phyloP scores from a whole-genome alignment of 92 coral and sea anemone genomes.

The Actinernus sp. region DNA sequence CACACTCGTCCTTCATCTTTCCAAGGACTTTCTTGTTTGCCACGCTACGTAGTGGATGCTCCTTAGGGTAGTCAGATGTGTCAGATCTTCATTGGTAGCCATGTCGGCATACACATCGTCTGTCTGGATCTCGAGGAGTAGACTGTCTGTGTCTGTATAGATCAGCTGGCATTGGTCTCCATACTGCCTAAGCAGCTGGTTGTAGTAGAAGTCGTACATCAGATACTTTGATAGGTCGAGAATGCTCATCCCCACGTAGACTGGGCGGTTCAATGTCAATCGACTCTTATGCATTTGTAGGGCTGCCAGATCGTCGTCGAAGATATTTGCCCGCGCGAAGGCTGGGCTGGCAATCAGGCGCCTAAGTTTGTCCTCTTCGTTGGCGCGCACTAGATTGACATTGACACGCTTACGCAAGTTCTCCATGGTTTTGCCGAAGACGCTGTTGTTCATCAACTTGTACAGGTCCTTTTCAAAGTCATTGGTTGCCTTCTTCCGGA shows the following conservation, averaged over 20 bases:
- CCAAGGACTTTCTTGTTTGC: conserved; percentile 48
- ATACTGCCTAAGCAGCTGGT: conserved; percentile 27
- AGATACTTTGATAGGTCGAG: conserved; percentile 55
- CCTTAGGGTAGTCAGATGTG: conserved; percentile 39
- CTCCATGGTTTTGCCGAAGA: conserved; percentile 26
- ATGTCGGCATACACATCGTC: conserved; percentile 50
- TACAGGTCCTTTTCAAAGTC: neutral
- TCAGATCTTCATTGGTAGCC: conserved; percentile 16
- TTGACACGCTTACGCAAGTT: conserved; percentile 40
- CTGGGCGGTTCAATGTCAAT: conserved; percentile 43
- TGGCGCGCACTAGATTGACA: conserved; percentile 27
- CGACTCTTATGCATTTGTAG: conserved; percentile 51
- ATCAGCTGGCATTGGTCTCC: neutral
- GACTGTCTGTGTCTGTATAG: neutral
- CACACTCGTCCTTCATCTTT: conserved; percentile 31
- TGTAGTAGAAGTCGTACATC: conserved; percentile 51
- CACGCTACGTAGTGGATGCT: conserved; percentile 7
- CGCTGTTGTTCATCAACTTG: conserved; percentile 5
- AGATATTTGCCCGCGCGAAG: conserved; percentile 31
- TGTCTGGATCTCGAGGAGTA: conserved; percentile 7
- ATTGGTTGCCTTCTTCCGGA: conserved; percentile 1
- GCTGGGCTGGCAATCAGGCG: conserved; percentile 44
- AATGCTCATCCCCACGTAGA: conserved; percentile 76
- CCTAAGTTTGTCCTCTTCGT: conserved; percentile 10
- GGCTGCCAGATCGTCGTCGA: conserved; percentile 33